Conservation (phyloP, 2,797 vertebrate genomes). For the Neopelma chrysocephalum region DNA sequence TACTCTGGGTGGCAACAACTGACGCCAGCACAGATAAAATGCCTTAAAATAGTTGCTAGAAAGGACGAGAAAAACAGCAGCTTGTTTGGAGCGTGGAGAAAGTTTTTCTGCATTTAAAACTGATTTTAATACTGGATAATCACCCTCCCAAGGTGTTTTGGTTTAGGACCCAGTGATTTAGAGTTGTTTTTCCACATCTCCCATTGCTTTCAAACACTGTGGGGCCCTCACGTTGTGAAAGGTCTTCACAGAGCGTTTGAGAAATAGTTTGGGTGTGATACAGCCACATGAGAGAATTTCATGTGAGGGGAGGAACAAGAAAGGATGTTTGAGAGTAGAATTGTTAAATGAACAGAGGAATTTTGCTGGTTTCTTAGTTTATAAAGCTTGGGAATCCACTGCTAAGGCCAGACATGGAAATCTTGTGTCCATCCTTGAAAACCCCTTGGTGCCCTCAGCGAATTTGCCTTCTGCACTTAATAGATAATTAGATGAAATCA, state of each 20-base stretch:
- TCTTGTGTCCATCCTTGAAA: not conserved
- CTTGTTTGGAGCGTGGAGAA: not conserved
- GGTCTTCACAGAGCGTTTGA: no score
- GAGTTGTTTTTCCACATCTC: not conserved
- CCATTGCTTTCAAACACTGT: not conserved
- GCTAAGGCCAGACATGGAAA: not conserved
- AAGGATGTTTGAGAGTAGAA: not conserved
- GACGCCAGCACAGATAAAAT: slow-evolving; percentile 26
- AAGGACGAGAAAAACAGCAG: not conserved
- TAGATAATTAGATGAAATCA: not conserved
- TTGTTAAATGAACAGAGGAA: no score
- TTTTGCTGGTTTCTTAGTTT: not conserved
- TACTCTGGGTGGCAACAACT: slow-evolving; percentile 50
- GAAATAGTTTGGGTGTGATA: not conserved
- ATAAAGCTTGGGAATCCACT: not conserved
- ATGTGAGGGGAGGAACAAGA: not conserved
- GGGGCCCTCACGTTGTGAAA: not conserved
- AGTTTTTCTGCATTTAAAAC: not conserved
- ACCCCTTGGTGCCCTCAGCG: not conserved
- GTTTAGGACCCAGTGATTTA: not conserved
- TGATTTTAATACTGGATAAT: not conserved
- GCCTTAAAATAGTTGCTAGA: slow-evolving; percentile 27
- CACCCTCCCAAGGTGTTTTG: not conserved
- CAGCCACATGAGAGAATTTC: not conserved
- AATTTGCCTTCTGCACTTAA: not conserved